A percentile compares a stretch with the other conserved stretches of the same genome.
Evolutionary conservation across 2,888 invertebrate species (phyloP).

Genomic region (Tuberolachnus salignus): DNA sequence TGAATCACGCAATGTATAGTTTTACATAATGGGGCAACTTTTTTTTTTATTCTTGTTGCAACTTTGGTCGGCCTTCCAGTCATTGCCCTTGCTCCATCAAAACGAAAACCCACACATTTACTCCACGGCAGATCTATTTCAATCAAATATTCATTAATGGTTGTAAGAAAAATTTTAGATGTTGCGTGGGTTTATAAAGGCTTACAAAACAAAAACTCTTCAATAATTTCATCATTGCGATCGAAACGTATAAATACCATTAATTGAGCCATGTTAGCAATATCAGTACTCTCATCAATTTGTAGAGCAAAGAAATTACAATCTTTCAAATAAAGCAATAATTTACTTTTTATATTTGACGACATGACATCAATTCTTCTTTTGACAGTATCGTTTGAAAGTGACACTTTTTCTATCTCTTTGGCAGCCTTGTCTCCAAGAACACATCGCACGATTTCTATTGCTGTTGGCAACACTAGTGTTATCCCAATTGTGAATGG

Average conservation of each 20-base stretch:
- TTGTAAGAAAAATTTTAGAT: conserved; percentile 38
- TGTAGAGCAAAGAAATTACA: conserved; percentile 46
- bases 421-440: conserved; percentile 51
- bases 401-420: conserved; percentile 49
- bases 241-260: conserved; percentile 22
- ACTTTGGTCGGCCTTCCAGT: conserved; percentile 58
- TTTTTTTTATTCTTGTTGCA: conserved; percentile 58
- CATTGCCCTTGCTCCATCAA: conserved; percentile 58
- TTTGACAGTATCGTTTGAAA: conserved; percentile 49
- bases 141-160: conserved; percentile 33
- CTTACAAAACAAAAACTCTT: conserved; percentile 46
- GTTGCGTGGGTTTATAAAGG: conserved; percentile 34
- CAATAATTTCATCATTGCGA: conserved; percentile 40
- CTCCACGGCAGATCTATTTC: neutral
- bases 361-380: conserved; percentile 46
- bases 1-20: conserved; percentile 58
- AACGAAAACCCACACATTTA: conserved; percentile 44
- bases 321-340: conserved; percentile 29
- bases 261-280: conserved; percentile 46
- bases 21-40: conserved; percentile 57
- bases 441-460: conserved; percentile 54
- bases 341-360: conserved; percentile 26
- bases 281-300: conserved; percentile 42
- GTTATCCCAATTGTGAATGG: conserved; percentile 30
- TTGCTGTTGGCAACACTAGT: conserved; percentile 43